These are phyloP conservation scores for Iphiclides podalirius DNA, from an alignment of 2,888 invertebrate genomes.

Conservation along the genomic window DNA sequence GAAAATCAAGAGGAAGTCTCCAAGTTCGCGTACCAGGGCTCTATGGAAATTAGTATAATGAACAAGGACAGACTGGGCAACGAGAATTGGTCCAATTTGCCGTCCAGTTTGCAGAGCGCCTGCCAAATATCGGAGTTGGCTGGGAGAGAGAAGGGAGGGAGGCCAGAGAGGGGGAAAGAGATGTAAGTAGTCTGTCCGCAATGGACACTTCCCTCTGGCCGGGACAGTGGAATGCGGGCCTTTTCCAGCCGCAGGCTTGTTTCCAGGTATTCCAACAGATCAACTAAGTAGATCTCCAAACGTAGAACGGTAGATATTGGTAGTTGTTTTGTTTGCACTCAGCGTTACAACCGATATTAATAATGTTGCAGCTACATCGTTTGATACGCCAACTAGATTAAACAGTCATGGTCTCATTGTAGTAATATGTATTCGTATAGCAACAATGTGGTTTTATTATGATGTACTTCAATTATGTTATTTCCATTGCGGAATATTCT, in stretches of 20 bases:
- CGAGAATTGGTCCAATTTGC: slow-evolving; percentile 82
- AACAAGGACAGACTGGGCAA: slow-evolving; percentile 75
- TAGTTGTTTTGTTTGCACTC: slow-evolving; percentile 35
- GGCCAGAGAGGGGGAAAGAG: slow-evolving; percentile 37
- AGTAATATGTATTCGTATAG: slow-evolving; percentile 43
- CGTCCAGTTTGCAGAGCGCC: slow-evolving; percentile 81
- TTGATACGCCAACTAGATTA: slow-evolving; percentile 38
- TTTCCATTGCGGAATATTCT: slow-evolving; percentile 38
- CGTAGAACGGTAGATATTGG: slow-evolving; percentile 34
- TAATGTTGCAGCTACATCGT: slow-evolving; percentile 18
- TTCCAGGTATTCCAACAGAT: slow-evolving; percentile 81
- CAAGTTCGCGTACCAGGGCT: slow-evolving; percentile 70
- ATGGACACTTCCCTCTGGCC: slow-evolving; percentile 64
- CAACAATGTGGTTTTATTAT: slow-evolving; percentile 31
- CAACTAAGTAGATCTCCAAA: slow-evolving; percentile 66
- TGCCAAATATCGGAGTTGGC: slow-evolving; percentile 82
- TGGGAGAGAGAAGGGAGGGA: slow-evolving; percentile 35
- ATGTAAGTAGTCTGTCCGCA: slow-evolving; percentile 36
- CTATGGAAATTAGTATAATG: slow-evolving; percentile 75
- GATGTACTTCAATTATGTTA: slow-evolving; percentile 17
- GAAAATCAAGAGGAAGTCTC: slow-evolving; percentile 57
- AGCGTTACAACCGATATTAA: slow-evolving; percentile 27
- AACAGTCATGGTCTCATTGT: slow-evolving; percentile 56
- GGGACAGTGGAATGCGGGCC: slow-evolving; percentile 62
- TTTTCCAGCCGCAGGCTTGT: slow-evolving; percentile 75